Percentiles rank a stretch among this genome's conserved stretches.
phyloP scores from a whole-genome alignment of 2,888 invertebrate genomes.

The Diplazon laetatorius region DNA sequence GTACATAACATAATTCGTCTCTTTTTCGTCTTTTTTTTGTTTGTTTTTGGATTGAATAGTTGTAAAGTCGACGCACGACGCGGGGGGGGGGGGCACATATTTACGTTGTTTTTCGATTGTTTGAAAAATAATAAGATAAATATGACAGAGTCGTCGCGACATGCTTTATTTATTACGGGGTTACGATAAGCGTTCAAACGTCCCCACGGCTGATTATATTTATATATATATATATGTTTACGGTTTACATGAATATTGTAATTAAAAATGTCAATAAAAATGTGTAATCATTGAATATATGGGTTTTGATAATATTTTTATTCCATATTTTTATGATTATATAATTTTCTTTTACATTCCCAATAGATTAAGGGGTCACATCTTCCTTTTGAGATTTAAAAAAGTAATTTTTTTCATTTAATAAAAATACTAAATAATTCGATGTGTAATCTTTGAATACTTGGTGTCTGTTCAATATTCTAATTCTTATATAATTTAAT shows the following conservation, averaged over 20 bases:
- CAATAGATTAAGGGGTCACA: too few relatives aligned
- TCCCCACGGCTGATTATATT: constrained; percentile 9
- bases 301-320: background rate
- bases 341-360: too few relatives aligned
- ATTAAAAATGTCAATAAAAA: constrained; percentile 49
- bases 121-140: constrained; percentile 51
- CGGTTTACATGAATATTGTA: constrained; percentile 41
- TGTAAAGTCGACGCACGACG: constrained; percentile 40
- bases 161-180: constrained; percentile 47
- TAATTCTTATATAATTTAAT: too few relatives aligned
- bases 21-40: background rate
- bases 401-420: too few relatives aligned
- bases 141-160: constrained; percentile 39
- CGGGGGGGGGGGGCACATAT: constrained; percentile 15
- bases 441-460: too few relatives aligned
- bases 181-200: constrained; percentile 1
- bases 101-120: constrained; percentile 52
- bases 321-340: background rate
- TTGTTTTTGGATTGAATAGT: constrained; percentile 9
- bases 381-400: too few relatives aligned
- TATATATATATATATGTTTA: too few relatives aligned
- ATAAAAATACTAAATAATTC: too few relatives aligned
- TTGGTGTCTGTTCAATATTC: too few relatives aligned
- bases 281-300: constrained; percentile 17
- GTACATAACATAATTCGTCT: too few relatives aligned